Evolutionary conservation across 2,113 vertebrate species (phyloP).

Genomic region (Dermatemys mawii): DNA sequence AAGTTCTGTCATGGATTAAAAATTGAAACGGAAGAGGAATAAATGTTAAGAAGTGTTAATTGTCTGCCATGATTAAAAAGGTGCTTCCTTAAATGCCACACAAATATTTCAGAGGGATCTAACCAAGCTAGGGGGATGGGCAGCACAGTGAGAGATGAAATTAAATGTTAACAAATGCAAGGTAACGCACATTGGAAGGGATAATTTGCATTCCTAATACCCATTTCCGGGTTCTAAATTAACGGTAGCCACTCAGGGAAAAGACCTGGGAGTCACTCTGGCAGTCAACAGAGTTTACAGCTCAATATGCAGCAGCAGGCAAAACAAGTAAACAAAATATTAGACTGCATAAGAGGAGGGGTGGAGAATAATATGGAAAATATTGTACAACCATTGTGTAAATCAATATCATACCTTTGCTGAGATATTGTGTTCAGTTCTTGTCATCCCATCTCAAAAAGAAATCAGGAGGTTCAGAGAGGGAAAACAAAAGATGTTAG

Average conservation of each 20-base stretch:
- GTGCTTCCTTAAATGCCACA: neutral
- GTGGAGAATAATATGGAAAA: neutral
- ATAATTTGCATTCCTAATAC: neutral
- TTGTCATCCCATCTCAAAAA: neutral
- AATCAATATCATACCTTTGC: neutral
- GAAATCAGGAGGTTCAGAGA: fast-evolving
- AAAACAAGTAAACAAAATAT: neutral
- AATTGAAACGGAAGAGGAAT: neutral
- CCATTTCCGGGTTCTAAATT: neutral
- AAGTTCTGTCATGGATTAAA: neutral
- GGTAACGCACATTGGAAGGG: neutral
- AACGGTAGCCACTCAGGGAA: neutral
- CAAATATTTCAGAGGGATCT: neutral
- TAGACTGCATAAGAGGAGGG: too few relatives aligned
- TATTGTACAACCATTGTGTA: fast-evolving
- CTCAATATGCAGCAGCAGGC: neutral
- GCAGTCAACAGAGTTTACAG: neutral
- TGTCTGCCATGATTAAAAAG: neutral
- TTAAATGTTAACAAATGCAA: neutral
- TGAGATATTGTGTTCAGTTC: fast-evolving
- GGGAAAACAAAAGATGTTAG: neutral
- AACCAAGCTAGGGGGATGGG: neutral
- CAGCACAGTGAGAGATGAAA: neutral
- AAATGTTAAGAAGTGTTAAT: neutral
- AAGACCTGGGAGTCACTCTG: neutral